These are phyloP conservation scores for Propithecus deckenii DNA, from an alignment of 2,797 vertebrate genomes.

Conservation along the genomic window DNA sequence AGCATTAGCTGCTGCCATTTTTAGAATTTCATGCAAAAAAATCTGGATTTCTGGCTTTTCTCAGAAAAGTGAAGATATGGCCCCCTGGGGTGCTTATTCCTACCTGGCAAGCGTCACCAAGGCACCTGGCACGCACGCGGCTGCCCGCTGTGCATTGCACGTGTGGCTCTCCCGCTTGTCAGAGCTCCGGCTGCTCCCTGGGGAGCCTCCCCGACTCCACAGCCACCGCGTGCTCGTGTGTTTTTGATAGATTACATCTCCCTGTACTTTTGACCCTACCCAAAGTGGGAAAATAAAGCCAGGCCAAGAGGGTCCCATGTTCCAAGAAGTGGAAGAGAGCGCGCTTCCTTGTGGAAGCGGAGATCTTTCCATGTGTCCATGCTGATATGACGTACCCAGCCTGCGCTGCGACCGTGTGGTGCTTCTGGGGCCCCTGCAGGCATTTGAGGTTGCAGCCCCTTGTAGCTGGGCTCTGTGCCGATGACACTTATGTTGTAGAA, in stretches of 20 bases:
- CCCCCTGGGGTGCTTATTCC: neutral
- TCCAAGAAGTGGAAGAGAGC: neutral
- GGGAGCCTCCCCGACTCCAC: neutral
- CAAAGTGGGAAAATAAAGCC: neutral
- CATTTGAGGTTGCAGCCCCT: neutral
- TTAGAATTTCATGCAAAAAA: neutral
- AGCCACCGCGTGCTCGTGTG: neutral
- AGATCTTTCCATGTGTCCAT: rapidly evolving
- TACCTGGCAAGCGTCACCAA: neutral
- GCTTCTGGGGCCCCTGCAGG: neutral
- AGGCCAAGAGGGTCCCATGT: neutral
- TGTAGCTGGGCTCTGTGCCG: rapidly evolving
- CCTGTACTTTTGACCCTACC: neutral
- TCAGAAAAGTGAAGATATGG: neutral
- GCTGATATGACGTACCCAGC: rapidly evolving
- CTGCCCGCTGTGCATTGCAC: rapidly evolving
- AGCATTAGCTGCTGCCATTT: neutral
- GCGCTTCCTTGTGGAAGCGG: neutral
- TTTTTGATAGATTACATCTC: neutral
- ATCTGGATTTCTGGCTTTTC: neutral
- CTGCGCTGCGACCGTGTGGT: rapidly evolving
- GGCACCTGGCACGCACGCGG: neutral
- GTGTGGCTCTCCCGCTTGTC: neutral
- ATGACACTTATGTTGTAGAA: neutral
- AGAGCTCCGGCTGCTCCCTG: rapidly evolving